These are phyloP conservation scores for Eurystomus gularis DNA, from an alignment of 2,113 vertebrate genomes.

Conservation along the genomic window DNA sequence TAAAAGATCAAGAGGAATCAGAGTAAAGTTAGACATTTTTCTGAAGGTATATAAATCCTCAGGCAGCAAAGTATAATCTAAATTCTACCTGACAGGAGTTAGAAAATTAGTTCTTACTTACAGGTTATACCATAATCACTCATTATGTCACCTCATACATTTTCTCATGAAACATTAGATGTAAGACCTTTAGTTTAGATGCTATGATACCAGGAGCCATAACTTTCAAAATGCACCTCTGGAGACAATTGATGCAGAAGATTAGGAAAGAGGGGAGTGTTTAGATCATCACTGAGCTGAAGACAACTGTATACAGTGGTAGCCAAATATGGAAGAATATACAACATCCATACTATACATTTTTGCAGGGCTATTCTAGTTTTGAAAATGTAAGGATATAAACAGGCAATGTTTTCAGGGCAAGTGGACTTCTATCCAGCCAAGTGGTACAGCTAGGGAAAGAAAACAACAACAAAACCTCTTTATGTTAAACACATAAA, in stretches of 20 bases:
- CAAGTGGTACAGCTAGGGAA: not conserved
- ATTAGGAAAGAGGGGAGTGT: not conserved
- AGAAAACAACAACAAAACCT: not conserved
- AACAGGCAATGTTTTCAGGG: not conserved
- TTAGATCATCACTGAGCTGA: not conserved
- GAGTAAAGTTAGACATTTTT: not conserved
- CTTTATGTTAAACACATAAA: not conserved
- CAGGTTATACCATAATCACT: not conserved
- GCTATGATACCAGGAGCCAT: not conserved
- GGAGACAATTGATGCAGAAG: not conserved
- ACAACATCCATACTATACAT: not conserved
- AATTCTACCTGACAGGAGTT: not conserved
- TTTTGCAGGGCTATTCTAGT: not conserved
- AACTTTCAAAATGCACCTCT: not conserved
- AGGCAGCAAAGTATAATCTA: not conserved
- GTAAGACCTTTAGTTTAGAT: not conserved
- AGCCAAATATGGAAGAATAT: not conserved
- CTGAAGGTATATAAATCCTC: not conserved
- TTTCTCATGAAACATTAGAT: not conserved
- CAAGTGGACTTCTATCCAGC: not conserved
- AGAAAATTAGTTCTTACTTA: not conserved
- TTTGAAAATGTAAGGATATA: not conserved
- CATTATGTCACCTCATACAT: not conserved
- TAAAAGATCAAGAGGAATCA: constrained; percentile 29
- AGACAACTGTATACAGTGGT: not conserved